Base-by-base conservation (phyloP, 2,888 invertebrate genomes). In the Ypsolopha scabrella region DNA sequence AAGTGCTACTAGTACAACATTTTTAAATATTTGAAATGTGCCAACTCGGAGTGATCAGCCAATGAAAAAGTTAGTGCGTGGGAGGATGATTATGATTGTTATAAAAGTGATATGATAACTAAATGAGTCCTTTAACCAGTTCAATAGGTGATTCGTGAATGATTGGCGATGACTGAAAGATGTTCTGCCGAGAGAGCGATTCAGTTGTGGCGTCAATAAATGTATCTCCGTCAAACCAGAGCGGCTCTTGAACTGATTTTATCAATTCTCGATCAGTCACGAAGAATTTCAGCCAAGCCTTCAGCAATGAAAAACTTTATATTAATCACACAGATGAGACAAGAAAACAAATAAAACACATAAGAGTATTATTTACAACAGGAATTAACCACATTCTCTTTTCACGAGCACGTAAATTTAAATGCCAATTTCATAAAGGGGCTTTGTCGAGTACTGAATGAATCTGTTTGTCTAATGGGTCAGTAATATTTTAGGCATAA, bases 241-340 rank as follows among this genome's bases (percentile, higher is more conserved):
- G 70, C 63, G 86, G 81, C 72, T 82, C 85, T 68, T 82, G 80
- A 64, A 82, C 67, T 67, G 77, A 77, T 69, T 87, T 81, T 75
- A 79, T 76, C 71, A 85, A 75, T 68, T 75, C 78, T 66, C 78
- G 74, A 70, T 87, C 87, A 71, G 87, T 87, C 70, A 86, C 81
- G 87, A 77, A 87, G 87, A 87, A 86, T 74, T 87, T 87, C 86
- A 86, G 87, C 87, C 87, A 87, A 65, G 87, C 87, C 87, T 87
- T 86, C 70, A 77, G 78, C 73, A 80, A 80, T 66, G 70, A 78
- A 65, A 83, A 79, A 75, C 70, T 65, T 68, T 61, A 24, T 24
- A 24, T 24, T 24, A 24, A 24, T 24, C 24, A 24, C 24, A 24
- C 4, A 4, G 4, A 24, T 24, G 24, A 24, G 24, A 24, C 24